These are phyloP conservation scores for Urocynchramus pylzowi DNA, from an alignment of 2,113 vertebrate species.

Conservation along the genomic window DNA sequence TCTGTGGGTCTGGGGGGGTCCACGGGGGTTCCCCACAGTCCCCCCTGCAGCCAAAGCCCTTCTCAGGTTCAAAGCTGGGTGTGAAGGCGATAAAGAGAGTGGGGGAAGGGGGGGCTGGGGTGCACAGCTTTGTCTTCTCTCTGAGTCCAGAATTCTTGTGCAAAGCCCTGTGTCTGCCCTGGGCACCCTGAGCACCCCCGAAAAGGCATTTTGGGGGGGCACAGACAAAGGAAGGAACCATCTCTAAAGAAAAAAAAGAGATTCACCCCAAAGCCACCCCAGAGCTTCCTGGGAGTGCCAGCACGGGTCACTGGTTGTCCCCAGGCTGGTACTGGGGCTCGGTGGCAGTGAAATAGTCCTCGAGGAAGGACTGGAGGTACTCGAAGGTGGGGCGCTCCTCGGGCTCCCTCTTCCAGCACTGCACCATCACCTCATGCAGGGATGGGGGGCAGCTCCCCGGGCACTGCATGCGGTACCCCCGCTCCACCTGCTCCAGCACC, in stretches of 20 bases:
- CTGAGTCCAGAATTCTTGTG: background rate
- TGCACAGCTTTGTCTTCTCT: background rate
- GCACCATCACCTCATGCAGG: constrained; percentile 92
- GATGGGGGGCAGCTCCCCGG: constrained; percentile 83
- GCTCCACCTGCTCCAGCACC: constrained; percentile 94
- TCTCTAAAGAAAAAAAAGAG: background rate
- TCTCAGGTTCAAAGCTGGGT: background rate
- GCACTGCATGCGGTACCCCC: constrained; percentile 92
- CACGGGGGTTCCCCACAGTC: background rate
- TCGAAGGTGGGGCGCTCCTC: constrained; percentile 97
- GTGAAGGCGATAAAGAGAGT: background rate
- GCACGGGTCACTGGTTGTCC: constrained; percentile 65
- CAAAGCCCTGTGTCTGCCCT: background rate
- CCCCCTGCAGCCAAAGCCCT: background rate
- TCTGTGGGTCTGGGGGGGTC: background rate
- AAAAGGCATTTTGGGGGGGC: fast-evolving
- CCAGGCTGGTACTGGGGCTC: constrained; percentile 98
- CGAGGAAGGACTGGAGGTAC: constrained; percentile 95
- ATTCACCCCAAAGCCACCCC: background rate
- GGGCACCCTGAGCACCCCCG: background rate
- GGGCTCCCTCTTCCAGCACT: constrained; percentile 91
- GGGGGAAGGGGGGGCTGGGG: fast-evolving
- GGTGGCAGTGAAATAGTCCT: constrained; percentile 97
- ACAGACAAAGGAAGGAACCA: background rate
- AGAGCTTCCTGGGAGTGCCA: no score